Base-by-base conservation (phyloP, 2,888 invertebrate genomes). In the Anagyrus pseudococci region DNA sequence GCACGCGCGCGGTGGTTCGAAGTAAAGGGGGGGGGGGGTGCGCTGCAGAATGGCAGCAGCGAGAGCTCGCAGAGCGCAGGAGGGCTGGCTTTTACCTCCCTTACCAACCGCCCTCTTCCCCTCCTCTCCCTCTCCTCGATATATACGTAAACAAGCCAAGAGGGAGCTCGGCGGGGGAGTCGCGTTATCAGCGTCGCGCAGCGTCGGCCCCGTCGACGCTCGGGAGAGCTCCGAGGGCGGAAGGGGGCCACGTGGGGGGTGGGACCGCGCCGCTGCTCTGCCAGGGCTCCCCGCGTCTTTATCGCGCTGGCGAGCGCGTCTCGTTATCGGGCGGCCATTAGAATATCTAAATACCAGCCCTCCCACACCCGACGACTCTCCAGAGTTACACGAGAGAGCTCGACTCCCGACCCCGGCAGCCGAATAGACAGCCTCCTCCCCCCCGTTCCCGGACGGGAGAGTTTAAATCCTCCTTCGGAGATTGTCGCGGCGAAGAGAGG, bases 341-440 rank as follows among this genome's bases (percentile, higher is more conserved):
- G 81, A 81, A 81, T 82, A 81, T 81, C 81, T 81, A 81, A 81
- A 81, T 81, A 81, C 79, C 77, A 77, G 78, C 78, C 75, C 75
- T 71, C 75, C 75, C 71, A n/a, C 33, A 10, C 33, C 10, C 33
- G 33, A 37, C 13, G 10, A 2, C 33, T 37, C 8, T 37, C 33
- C 33, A 29, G 6, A 4, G 6, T 29, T 29, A 4, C 6, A 66
- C 55, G 55, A 49, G 22, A 40, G 19, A 22, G 41, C 29, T 33
- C 7, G 44, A 2, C 53, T 33, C 52, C 25, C 4, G 15, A 13
- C 23, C 37, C 20, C 23, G 23, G n/a, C n/a, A n/a, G n/a, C n/a
- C n/a, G n/a, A n/a, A n/a, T n/a, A n/a, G n/a, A n/a, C n/a, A n/a
- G n/a, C 13, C 41, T 41, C 52, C 23, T 33, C 10, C 25, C 19